These are phyloP conservation scores for Poecilus cupreus DNA, from an alignment of 2,888 invertebrate species.

Conservation along the genomic window DNA sequence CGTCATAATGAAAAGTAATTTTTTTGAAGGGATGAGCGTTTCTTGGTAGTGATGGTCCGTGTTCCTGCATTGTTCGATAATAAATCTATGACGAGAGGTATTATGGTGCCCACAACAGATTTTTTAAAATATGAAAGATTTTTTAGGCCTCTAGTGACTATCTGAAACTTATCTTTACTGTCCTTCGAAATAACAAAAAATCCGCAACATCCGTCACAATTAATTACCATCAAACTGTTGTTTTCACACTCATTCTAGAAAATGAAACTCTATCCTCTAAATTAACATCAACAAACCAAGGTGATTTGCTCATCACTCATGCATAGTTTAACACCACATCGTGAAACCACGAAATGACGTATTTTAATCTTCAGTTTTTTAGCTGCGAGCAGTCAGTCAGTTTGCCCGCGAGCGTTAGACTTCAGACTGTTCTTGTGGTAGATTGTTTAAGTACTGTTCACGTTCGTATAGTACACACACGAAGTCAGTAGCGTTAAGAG, in stretches of 20 bases:
- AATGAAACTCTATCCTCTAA: not conserved
- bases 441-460: not conserved
- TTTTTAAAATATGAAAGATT: no score
- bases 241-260: not conserved
- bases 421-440: slow-evolving; percentile 26
- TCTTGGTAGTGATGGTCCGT: no score
- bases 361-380: not conserved
- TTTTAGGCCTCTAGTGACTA: no score
- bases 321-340: not conserved
- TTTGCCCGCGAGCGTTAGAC: slow-evolving; percentile 32
- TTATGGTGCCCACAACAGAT: no score
- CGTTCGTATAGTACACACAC: not conserved
- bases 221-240: not conserved
- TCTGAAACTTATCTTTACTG: no score
- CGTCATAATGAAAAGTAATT: no score
- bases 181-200: not conserved
- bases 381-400: not conserved
- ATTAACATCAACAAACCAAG: not conserved
- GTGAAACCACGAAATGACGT: slow-evolving; percentile 27
- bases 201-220: not conserved
- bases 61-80: no score
- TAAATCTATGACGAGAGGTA: no score
- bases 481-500: not conserved
- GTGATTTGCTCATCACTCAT: slow-evolving; percentile 13
- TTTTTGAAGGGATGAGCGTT: no score